Evolutionary conservation across 2,888 invertebrate genomes (phyloP), one percentile per base, ranked within the genome.

Genomic region (Callyntrura sp.): DNA sequence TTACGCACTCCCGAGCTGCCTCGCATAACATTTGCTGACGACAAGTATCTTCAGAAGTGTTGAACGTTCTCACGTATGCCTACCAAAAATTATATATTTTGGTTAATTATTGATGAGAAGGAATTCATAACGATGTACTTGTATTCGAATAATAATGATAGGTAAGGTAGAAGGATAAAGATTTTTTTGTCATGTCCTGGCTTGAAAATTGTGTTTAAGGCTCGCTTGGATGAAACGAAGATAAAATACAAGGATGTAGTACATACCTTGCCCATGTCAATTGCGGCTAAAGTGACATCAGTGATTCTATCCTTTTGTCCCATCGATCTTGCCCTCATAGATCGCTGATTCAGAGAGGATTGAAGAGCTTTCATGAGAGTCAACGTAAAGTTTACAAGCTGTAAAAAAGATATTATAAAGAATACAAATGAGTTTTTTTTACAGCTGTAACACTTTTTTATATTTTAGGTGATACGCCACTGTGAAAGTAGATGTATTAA

Each of bases 331-430:
- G 98, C 98, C 12, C 97, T 96, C 94, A 98, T 95, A 20, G 98
- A 98, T 94, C 98, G 96, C 95, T 98, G 98, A 45, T 98, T 98
- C 96, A 98, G 98, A 55, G 98, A 98, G 43, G 98, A 98, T 95
- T 98, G 98, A 94, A 98, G 95, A 88, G 98, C 98, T 94, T 98
- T 98, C 95, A 98, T 95, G 68, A 98, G 96, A 94, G 98, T 98
- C 94, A 98, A 97, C 85, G 98, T 97, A 95, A 98, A 97, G 96
- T 97, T 97, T 95, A 98, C 97, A 95, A 98, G 97, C 98, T 98
- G 95, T 25, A 70, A 60, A 79, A 57, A 55, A 25, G 25, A 12
- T 8, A 14, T 0, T 60, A 45, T 12, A 60, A 11, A 45, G 20
- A 51, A 62, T 81, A 43, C 23, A 60, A 79, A 73, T 76, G 48